Conservation (phyloP, 2,797 vertebrate genomes). For the Enteromius trimaculatus region DNA sequence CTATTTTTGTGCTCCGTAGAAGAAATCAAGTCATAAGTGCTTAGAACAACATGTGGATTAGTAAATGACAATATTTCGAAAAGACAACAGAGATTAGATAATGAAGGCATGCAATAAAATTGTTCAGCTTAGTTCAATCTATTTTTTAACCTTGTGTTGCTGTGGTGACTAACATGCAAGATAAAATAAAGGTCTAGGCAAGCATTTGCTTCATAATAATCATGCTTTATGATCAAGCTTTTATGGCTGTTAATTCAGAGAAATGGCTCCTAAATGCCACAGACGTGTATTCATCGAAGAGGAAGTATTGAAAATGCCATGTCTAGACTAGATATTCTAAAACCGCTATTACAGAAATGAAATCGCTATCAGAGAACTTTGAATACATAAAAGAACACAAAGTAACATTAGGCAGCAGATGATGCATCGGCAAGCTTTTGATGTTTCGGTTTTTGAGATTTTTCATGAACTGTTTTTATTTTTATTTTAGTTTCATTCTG, state of each 20-base stretch:
- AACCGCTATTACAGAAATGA: constrained; percentile 73
- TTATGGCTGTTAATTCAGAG: constrained; percentile 72
- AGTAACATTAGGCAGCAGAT: constrained; percentile 55
- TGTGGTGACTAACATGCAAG: constrained; percentile 46
- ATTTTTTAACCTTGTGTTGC: constrained; percentile 48
- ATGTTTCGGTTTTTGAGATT: constrained; percentile 14
- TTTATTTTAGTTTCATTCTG: constrained; percentile 52
- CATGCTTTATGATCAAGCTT: constrained; percentile 71
- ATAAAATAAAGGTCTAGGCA: constrained; percentile 56
- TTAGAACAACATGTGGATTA: not conserved
- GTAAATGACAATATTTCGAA: not conserved
- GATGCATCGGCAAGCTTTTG: constrained; percentile 11
- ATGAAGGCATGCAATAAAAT: not conserved
- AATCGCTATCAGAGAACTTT: constrained; percentile 71
- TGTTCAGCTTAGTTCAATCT: constrained; percentile 48
- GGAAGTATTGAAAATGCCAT: constrained; percentile 79
- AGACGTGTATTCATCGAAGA: constrained; percentile 72
- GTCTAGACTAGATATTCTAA: constrained; percentile 76
- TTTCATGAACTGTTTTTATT: constrained; percentile 4
- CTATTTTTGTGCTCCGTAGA: not conserved
- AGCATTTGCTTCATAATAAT: constrained; percentile 70
- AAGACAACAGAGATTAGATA: constrained; percentile 7
- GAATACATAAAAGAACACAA: constrained; percentile 71
- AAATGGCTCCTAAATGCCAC: constrained; percentile 80
- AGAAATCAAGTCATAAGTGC: not conserved